Conservation (phyloP, 1,140 invertebrate genomes). For the Yoshiicerus persimilis region DNA sequence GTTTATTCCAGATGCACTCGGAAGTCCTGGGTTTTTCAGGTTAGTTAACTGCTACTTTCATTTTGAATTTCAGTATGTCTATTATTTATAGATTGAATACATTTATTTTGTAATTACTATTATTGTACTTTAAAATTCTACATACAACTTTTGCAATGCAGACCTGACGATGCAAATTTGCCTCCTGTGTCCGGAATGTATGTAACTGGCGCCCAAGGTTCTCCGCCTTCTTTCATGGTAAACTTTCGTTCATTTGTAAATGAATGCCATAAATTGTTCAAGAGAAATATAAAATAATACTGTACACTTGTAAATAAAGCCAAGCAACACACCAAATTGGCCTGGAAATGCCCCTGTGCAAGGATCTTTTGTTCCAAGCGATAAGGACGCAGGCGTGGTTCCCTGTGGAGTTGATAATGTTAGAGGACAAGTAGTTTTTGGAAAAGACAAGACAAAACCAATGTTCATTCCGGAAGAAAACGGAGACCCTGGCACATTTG, state of each 20-base stretch:
- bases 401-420: background rate
- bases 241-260: background rate
- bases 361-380: background rate
- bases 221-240: background rate
- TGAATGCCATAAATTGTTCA: too few relatives aligned
- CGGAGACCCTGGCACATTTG: background rate
- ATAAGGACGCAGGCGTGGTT: background rate
- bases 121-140: too few relatives aligned
- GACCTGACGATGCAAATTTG: background rate
- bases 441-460: background rate
- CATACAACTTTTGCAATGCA: background rate
- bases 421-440: background rate
- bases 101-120: too few relatives aligned
- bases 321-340: background rate
- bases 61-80: too few relatives aligned
- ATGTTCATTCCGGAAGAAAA: background rate
- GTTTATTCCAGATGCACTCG: background rate
- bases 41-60: too few relatives aligned
- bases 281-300: too few relatives aligned
- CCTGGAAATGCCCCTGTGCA: background rate
- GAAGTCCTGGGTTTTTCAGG: background rate
- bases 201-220: background rate
- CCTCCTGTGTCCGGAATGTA: background rate
- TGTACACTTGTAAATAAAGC: background rate
- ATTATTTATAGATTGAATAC: too few relatives aligned